phyloP scores from a whole-genome alignment of 2,888 invertebrate genomes.

The Calliphora vomitoria region DNA sequence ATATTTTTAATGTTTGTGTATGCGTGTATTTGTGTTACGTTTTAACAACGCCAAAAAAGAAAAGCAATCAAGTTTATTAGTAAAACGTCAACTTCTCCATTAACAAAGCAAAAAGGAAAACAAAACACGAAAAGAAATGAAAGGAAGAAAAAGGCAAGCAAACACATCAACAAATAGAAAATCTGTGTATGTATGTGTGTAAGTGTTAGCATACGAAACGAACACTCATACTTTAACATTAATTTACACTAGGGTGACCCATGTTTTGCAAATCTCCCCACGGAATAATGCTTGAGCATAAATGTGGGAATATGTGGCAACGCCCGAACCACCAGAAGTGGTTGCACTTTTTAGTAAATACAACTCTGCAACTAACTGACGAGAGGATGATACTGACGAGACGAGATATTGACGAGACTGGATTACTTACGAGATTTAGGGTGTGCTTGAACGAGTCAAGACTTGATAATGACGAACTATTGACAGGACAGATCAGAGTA shows the following conservation, averaged over 20 bases:
- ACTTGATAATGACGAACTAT: no score
- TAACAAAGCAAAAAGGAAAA: slow-evolving; percentile 28
- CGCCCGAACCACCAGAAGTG: no score
- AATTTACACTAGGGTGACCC: neutral
- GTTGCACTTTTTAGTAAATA: no score
- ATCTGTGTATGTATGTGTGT: neutral
- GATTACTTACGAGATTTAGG: no score
- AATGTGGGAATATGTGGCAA: no score
- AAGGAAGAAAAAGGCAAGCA: neutral
- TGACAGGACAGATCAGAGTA: no score
- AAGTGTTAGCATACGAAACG: neutral
- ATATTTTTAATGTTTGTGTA: neutral
- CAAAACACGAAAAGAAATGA: neutral
- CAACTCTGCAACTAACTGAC: no score
- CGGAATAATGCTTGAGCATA: no score
- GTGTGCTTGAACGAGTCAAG: no score
- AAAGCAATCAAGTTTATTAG: slow-evolving; percentile 58
- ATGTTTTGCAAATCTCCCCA: no score
- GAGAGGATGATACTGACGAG: no score
- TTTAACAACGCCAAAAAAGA: neutral
- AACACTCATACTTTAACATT: neutral
- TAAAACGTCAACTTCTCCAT: slow-evolving; percentile 52
- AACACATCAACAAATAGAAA: neutral
- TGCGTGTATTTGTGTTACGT: neutral
- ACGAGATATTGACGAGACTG: no score